phyloP scores from a whole-genome alignment of 2,888 invertebrate genomes.

The Eumerus sabulonum region DNA sequence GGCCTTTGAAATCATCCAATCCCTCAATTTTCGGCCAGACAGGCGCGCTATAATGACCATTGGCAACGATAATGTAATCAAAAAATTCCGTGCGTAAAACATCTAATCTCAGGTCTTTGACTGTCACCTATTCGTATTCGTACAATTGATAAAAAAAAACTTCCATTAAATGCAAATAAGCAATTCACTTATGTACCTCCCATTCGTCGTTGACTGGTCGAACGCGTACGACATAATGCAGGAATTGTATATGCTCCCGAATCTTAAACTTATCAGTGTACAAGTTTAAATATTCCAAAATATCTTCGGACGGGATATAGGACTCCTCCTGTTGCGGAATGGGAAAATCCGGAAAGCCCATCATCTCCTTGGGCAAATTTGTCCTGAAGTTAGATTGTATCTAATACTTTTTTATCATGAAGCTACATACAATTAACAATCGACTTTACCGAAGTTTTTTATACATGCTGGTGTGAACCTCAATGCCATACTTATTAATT shows the following conservation, averaged over 20 bases:
- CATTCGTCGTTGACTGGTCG: slow-evolving; percentile 81
- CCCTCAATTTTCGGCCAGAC: slow-evolving; percentile 85
- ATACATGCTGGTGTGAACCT: slow-evolving; percentile 95
- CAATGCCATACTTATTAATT: slow-evolving; percentile 87
- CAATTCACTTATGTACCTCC: slow-evolving; percentile 82
- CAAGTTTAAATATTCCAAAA: slow-evolving; percentile 85
- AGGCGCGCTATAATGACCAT: slow-evolving; percentile 92
- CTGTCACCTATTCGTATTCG: slow-evolving; percentile 71
- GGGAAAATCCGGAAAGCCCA: slow-evolving; percentile 93
- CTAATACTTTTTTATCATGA: background rate
- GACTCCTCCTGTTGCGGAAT: slow-evolving; percentile 86
- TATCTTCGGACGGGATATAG: slow-evolving; percentile 86
- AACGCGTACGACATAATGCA: slow-evolving; percentile 81
- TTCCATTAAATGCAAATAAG: background rate
- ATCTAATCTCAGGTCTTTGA: slow-evolving; percentile 71
- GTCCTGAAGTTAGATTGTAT: slow-evolving; percentile 82
- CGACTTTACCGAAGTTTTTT: slow-evolving; percentile 86
- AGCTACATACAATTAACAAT: background rate
- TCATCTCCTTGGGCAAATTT: slow-evolving; percentile 95
- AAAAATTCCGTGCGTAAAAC: slow-evolving; percentile 81
- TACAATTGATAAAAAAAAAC: background rate
- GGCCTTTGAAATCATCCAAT: slow-evolving; percentile 82
- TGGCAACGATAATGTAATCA: slow-evolving; percentile 90
- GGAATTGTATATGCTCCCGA: slow-evolving; percentile 82
- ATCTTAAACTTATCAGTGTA: slow-evolving; percentile 86